Conservation (phyloP, 2,888 invertebrate genomes). For the Campaea margaritaria region DNA sequence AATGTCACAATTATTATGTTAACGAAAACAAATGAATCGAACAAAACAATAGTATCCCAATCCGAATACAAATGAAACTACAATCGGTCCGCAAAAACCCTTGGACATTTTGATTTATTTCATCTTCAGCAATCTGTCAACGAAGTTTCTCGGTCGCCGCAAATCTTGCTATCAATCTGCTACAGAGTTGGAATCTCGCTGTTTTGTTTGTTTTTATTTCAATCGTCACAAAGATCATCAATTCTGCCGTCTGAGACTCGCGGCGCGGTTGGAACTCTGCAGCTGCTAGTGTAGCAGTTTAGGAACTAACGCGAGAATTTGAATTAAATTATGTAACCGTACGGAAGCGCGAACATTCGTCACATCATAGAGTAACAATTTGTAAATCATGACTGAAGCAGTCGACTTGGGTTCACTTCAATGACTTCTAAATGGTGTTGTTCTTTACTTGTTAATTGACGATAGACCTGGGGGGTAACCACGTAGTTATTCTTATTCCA, state of each 20-base stretch:
- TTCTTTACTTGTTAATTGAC: too few species aligned
- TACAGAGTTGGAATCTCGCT: slow-evolving; percentile 44
- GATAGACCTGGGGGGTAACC: too few species aligned
- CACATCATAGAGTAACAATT: too few species aligned
- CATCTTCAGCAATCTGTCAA: slow-evolving; percentile 59
- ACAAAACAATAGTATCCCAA: slow-evolving; percentile 28
- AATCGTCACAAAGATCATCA: slow-evolving; percentile 48
- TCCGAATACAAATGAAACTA: slow-evolving; percentile 38
- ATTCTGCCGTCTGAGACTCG: slow-evolving; percentile 39
- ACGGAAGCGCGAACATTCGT: too few species aligned
- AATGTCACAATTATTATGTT: slow-evolving; percentile 28
- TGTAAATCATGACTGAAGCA: too few species aligned
- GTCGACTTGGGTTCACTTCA: too few species aligned
- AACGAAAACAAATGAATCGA: slow-evolving; percentile 25
- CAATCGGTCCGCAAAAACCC: slow-evolving; percentile 46
- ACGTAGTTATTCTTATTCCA: too few species aligned
- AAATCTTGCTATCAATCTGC: slow-evolving; percentile 61
- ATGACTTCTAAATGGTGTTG: background rate
- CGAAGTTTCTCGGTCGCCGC: slow-evolving; percentile 57
- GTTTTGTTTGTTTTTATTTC: slow-evolving; percentile 58
- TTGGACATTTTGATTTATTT: slow-evolving; percentile 54
- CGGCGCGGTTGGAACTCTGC: slow-evolving; percentile 13
- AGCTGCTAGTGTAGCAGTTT: slow-evolving; percentile 3
- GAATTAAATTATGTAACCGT: background rate
- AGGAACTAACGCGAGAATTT: slow-evolving; percentile 5